These are phyloP conservation scores for Idaea straminata DNA, from an alignment of 2,888 invertebrate genomes.

Conservation along the genomic window DNA sequence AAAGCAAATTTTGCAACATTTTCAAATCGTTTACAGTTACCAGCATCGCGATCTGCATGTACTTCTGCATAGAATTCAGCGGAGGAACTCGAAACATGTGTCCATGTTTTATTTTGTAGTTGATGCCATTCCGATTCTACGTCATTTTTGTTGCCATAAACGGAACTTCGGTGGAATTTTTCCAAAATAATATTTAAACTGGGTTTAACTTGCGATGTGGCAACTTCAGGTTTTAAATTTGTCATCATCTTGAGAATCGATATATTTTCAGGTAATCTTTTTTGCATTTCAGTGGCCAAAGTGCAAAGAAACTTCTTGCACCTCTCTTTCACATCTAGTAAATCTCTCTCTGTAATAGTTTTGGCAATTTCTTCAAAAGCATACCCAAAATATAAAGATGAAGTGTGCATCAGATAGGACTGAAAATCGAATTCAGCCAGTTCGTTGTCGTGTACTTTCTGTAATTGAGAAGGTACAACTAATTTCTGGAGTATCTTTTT, in stretches of 20 bases:
- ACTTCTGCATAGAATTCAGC: constrained; percentile 5
- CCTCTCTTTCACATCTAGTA: constrained; percentile 14
- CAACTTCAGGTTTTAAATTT: constrained; percentile 7
- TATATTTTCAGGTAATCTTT: constrained; percentile 21
- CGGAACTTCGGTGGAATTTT: constrained; percentile 5
- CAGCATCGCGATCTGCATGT: background rate
- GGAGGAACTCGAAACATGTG: constrained; percentile 1
- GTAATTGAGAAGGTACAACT: constrained; percentile 31
- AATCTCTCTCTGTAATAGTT: constrained; percentile 9
- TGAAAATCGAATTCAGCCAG: constrained; percentile 32
- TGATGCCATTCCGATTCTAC: constrained; percentile 11
- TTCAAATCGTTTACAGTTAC: constrained; percentile 2
- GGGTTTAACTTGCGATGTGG: constrained; percentile 12
- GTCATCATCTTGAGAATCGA: constrained; percentile 6
- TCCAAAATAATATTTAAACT: background rate
- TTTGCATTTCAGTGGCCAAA: constrained; percentile 26
- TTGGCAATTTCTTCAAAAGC: constrained; percentile 25
- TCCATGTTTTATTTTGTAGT: constrained; percentile 10
- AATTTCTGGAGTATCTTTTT: constrained; percentile 28
- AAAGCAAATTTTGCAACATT: constrained; percentile 11
- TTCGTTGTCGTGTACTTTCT: constrained; percentile 29
- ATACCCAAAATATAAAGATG: constrained; percentile 35
- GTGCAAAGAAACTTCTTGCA: constrained; percentile 24
- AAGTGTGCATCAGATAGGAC: constrained; percentile 30
- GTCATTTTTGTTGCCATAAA: constrained; percentile 8